Evolutionary conservation across 2,888 invertebrate species (phyloP).

Genomic region (Mythimna lalbum): DNA sequence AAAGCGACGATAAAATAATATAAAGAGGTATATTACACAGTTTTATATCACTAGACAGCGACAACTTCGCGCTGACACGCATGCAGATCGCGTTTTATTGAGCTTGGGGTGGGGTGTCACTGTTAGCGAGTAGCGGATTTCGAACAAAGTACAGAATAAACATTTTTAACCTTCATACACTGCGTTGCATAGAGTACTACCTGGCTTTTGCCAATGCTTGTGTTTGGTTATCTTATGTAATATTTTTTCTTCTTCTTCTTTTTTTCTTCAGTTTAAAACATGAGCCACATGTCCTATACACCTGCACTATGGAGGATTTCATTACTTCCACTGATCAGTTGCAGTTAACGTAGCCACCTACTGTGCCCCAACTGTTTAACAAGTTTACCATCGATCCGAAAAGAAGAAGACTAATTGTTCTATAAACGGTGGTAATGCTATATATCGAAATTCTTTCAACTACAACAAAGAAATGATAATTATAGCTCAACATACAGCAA

Average conservation of each 20-base stretch:
- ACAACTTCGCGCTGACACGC: constrained; percentile 24
- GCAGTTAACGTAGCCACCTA: no score
- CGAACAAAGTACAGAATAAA: not conserved
- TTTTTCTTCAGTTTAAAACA: no score
- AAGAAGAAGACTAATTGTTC: no score
- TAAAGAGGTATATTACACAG: constrained; percentile 45
- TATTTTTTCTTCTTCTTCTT: no score
- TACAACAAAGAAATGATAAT: not conserved
- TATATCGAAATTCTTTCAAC: not conserved
- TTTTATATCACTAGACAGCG: constrained; percentile 52
- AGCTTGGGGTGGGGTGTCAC: not conserved
- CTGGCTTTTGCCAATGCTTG: not conserved
- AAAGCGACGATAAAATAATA: constrained; percentile 55
- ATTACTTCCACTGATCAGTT: no score
- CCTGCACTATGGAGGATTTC: no score
- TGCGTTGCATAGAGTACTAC: no score
- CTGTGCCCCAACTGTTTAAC: no score
- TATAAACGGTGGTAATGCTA: not conserved
- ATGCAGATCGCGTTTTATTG: constrained; percentile 60
- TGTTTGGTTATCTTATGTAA: not conserved
- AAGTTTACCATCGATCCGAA: no score
- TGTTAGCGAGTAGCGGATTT: not conserved
- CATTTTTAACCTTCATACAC: not conserved
- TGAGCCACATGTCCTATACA: no score
- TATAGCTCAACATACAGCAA: no score